Conservation (phyloP, 2,113 vertebrate species). For the Hucho hucho region DNA sequence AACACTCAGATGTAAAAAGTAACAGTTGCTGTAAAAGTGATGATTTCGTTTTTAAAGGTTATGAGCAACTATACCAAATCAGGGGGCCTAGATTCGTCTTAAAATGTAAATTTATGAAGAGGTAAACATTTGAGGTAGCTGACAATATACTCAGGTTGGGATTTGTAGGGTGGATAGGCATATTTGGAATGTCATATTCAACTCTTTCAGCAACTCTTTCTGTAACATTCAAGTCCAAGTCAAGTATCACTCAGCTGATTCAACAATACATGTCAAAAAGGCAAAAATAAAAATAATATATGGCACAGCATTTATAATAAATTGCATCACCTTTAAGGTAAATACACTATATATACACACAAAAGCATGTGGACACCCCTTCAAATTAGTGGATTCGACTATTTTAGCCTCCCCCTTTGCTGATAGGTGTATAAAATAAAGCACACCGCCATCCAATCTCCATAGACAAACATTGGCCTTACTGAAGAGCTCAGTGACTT, state of each 20-base stretch:
- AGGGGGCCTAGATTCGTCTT: background rate
- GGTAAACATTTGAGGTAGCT: constrained; percentile 11
- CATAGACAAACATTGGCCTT: too few relatives aligned
- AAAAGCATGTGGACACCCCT: too few relatives aligned
- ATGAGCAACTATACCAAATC: background rate
- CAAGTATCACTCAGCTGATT: background rate
- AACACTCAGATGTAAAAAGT: background rate
- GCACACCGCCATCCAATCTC: too few relatives aligned
- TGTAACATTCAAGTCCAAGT: background rate
- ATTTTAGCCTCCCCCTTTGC: too few relatives aligned
- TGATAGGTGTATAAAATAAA: too few relatives aligned
- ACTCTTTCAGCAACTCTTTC: background rate
- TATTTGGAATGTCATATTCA: constrained; percentile 9
- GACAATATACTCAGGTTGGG: background rate
- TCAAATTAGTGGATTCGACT: too few relatives aligned
- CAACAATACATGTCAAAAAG: background rate
- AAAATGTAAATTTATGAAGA: background rate
- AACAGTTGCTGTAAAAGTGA: background rate
- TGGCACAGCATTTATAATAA: constrained; percentile 27
- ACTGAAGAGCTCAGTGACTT: too few relatives aligned
- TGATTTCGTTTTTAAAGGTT: background rate
- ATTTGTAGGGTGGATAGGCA: background rate
- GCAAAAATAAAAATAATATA: background rate
- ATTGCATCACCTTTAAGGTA: background rate
- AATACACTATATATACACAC: background rate